phyloP scores from a whole-genome alignment of 2,113 vertebrate genomes.

The Smithornis capensis region DNA sequence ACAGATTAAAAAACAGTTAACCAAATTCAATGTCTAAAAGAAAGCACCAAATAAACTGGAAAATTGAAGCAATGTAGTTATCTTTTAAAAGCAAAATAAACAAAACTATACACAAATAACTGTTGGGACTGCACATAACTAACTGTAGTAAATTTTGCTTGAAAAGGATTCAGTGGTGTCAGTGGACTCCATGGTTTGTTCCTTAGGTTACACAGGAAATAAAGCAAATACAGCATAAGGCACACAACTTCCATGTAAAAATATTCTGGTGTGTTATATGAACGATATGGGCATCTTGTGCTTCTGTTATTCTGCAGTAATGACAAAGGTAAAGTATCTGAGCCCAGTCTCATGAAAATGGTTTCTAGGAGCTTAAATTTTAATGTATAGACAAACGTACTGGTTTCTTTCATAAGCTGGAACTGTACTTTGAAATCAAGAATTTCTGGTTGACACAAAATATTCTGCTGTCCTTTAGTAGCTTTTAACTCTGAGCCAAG shows the following conservation, averaged over 20 bases:
- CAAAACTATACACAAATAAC: neutral
- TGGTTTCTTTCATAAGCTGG: neutral
- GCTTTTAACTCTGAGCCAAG: slow-evolving; percentile 5
- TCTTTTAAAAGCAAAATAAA: neutral
- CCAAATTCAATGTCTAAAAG: neutral
- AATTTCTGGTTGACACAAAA: neutral
- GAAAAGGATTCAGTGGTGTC: neutral
- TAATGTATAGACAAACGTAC: neutral
- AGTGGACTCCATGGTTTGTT: neutral
- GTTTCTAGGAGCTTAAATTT: neutral
- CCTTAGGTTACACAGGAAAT: neutral
- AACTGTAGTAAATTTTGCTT: neutral
- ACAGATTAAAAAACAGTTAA: neutral
- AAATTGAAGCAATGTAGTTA: neutral
- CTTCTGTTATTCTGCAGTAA: neutral
- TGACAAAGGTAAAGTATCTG: neutral
- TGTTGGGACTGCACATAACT: neutral
- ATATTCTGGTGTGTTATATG: neutral
- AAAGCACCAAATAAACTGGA: neutral
- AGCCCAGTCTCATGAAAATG: neutral
- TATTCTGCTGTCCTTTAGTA: neutral
- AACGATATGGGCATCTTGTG: neutral
- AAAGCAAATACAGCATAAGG: neutral
- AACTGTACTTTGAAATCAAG: neutral
- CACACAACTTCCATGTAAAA: neutral